Base-by-base conservation (phyloP, 2,113 vertebrate genomes). In the Perca fluviatilis region DNA sequence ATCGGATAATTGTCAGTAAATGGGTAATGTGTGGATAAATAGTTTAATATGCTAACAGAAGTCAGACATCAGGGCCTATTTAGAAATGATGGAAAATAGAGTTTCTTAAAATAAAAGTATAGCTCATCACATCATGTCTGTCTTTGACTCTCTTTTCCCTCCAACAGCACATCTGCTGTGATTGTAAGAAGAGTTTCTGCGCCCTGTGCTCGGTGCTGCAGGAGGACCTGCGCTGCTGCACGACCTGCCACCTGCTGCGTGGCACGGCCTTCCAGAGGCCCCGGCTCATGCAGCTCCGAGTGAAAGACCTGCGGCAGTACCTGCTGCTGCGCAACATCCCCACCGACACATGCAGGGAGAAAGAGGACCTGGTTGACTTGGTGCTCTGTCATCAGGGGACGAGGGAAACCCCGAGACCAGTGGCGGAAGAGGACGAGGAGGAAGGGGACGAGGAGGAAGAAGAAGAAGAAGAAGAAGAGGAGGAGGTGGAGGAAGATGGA, bases 181-280 rank as follows among this genome's bases (percentile, higher is more conserved):
- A 99, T 85, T 99, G 98, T 94, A 98, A 97, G 94, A 98, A 97
- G 95, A 97, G 97, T 80, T 99, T 98, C 83, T 99, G 98, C 84
- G 96, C 97, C 0, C 89, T 99, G 66, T 99, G 98, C 86, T 99
- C 97, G 0, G 96, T 98, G 86, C 94, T 94, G 36, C 96, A 98
- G 93, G 98, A 97, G 91, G 97, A 96, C 64, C 95, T 98, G 88
- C 93, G 97, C 68, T 95, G 97, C 91, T 99, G 98, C 68, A 89
- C 89, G 53, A 99, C 97, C 56, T 99, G 98, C 80, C 97, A 99
- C 92, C 83, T 98, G 83, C 79, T 99, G 83, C 97, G 96, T 66
- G 95, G 97, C 91, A 99, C 98, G 0, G 96, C 97, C 53, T 99
- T 99, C 92, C 97, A 97, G 95, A 93, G 97, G 43, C 96, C 97